These are phyloP conservation scores for Halictus ligatus DNA, from an alignment of 2,888 invertebrate genomes.

Conservation along the genomic window DNA sequence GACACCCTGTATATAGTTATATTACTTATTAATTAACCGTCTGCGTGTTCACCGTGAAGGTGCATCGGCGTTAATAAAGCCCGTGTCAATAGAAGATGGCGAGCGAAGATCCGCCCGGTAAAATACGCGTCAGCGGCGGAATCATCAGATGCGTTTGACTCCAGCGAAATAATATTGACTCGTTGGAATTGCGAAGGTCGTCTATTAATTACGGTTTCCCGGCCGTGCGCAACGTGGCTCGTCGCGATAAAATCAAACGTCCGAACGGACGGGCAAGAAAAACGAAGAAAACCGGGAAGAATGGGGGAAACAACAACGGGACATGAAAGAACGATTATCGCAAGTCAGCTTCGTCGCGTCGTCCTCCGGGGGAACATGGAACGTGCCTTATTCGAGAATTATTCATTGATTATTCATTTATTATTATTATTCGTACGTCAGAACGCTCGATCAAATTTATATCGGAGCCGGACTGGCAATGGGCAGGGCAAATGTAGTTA, in stretches of 20 bases:
- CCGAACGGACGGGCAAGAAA: too few relatives aligned
- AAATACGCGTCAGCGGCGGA: not conserved
- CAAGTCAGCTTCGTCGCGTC: not conserved
- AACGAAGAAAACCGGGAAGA: not conserved
- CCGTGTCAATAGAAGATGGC: constrained; percentile 12
- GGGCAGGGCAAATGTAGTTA: constrained; percentile 29
- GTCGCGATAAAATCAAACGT: not conserved
- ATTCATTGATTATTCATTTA: too few relatives aligned
- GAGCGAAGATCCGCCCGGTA: not conserved
- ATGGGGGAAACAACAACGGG: not conserved
- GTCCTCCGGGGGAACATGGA: too few relatives aligned
- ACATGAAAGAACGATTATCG: constrained; percentile 8
- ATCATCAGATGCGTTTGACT: constrained; percentile 29
- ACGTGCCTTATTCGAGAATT: constrained; percentile 26
- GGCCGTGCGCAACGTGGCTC: too few relatives aligned
- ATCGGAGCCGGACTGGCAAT: not conserved
- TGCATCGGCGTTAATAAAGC: constrained; percentile 23
- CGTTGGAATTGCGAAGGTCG: constrained; percentile 39
- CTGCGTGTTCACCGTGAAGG: not conserved
- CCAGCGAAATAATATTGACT: constrained; percentile 37
- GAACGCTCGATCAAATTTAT: constrained; percentile 29
- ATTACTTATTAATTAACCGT: not conserved
- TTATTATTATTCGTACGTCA: constrained; percentile 48
- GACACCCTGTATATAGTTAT: not conserved
- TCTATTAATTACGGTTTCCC: constrained; percentile 14